A percentile compares a stretch with the other conserved stretches of the same genome.
These are phyloP conservation scores for Xiphophorus hellerii DNA, from an alignment of 2,113 vertebrate species.

Conservation along the genomic window DNA sequence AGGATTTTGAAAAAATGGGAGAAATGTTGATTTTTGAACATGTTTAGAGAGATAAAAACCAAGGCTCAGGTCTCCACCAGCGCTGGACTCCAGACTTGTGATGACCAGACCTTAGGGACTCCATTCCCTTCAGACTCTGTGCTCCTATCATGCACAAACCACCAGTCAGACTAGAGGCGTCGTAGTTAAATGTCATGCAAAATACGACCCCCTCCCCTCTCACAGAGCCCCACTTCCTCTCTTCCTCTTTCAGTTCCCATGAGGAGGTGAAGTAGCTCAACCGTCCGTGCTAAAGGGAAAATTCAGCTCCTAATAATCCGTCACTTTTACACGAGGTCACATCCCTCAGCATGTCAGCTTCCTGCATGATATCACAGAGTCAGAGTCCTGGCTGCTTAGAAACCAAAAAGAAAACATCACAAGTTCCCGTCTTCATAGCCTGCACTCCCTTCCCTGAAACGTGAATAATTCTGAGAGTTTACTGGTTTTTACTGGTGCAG, in stretches of 20 bases:
- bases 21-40: neutral
- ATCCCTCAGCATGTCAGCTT: constrained; percentile 44
- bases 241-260: constrained; percentile 49
- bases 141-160: neutral
- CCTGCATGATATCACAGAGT: constrained; percentile 33
- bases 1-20: neutral
- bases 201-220: neutral
- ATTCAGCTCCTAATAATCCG: constrained; percentile 25
- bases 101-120: constrained; percentile 24
- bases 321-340: constrained; percentile 57
- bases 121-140: constrained; percentile 21
- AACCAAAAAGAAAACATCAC: neutral
- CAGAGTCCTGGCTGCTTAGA: neutral
- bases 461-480: neutral
- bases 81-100: constrained; percentile 61
- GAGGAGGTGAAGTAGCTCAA: constrained; percentile 15
- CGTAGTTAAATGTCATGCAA: constrained; percentile 32
- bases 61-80: constrained; percentile 17
- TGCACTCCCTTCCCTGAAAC: neutral
- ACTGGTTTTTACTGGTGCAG: neutral
- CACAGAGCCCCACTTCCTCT: constrained; percentile 40
- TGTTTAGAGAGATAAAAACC: too few species aligned
- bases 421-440: neutral
- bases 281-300: constrained; percentile 41
- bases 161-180: constrained; percentile 11